phyloP scores from a whole-genome alignment of 2,888 invertebrate species.

The Cryptocephalus moraei region DNA sequence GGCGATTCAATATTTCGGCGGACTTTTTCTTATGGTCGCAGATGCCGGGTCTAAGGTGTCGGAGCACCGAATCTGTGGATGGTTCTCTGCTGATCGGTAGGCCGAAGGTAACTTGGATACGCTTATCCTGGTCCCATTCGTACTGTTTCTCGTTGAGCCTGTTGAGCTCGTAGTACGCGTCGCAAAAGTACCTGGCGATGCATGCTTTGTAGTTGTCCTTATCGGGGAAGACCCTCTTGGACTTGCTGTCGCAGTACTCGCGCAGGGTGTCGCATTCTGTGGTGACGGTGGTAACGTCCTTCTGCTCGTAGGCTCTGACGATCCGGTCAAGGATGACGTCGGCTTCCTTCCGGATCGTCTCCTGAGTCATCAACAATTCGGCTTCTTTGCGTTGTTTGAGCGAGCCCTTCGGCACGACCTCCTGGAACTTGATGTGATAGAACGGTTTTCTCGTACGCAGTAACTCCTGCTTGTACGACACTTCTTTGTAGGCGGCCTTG shows the following conservation, averaged over 20 bases:
- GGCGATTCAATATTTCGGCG: neutral
- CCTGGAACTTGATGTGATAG: slow-evolving; percentile 37
- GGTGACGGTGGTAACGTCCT: slow-evolving; percentile 16
- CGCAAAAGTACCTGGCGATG: slow-evolving; percentile 37
- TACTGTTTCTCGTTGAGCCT: slow-evolving; percentile 28
- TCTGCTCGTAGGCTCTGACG: slow-evolving; percentile 24
- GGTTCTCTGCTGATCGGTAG: slow-evolving; percentile 26
- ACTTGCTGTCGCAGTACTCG: slow-evolving; percentile 34
- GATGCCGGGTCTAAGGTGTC: slow-evolving; percentile 27
- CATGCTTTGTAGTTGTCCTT: slow-evolving; percentile 32
- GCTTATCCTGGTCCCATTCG: slow-evolving; percentile 23
- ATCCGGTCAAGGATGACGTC: slow-evolving; percentile 31
- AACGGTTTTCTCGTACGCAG: slow-evolving; percentile 38
- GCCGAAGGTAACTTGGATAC: slow-evolving; percentile 31
- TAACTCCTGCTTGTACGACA: slow-evolving; percentile 34
- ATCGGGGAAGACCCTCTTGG: slow-evolving; percentile 33
- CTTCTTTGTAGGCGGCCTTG: slow-evolving; percentile 27
- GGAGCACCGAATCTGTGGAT: slow-evolving; percentile 32
- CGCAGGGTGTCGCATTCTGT: slow-evolving; percentile 35
- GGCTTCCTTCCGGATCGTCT: slow-evolving; percentile 32
- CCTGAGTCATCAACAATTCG: slow-evolving; percentile 21
- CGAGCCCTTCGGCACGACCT: slow-evolving; percentile 22
- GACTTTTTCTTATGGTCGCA: slow-evolving; percentile 24
- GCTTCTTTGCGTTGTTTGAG: neutral
- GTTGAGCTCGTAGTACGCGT: slow-evolving; percentile 36